Evolutionary conservation across 2,113 vertebrate genomes (phyloP).

Genomic region (Capreolus pygargus): DNA sequence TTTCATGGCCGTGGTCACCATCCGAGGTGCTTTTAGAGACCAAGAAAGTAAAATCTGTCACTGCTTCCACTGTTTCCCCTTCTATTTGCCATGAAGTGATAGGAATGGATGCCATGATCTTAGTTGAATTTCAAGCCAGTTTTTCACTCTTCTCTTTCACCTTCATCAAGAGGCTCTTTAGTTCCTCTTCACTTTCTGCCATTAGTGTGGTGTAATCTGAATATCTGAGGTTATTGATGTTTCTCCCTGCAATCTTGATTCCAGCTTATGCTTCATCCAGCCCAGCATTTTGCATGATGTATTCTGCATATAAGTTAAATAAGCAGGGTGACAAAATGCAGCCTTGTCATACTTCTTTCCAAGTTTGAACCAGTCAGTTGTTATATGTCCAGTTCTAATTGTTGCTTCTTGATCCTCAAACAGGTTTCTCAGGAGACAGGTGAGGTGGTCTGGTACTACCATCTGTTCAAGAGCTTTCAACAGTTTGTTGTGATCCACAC

Average conservation of each 20-base stretch:
- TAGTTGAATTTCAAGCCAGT: neutral
- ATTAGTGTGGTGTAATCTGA: neutral
- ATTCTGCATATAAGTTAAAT: neutral
- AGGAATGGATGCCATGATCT: neutral
- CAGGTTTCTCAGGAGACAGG: neutral
- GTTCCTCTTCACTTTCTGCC: neutral
- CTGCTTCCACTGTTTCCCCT: neutral
- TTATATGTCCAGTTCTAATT: neutral
- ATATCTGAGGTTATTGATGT: neutral
- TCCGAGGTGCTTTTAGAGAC: neutral
- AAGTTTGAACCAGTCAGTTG: neutral
- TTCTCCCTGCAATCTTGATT: neutral
- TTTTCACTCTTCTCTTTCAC: neutral
- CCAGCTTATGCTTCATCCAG: neutral
- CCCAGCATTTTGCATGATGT: neutral
- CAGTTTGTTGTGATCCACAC: neutral
- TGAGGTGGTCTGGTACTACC: neutral
- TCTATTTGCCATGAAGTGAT: neutral
- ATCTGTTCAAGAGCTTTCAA: neutral
- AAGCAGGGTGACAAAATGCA: neutral
- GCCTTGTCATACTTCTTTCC: neutral
- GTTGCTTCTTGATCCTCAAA: neutral
- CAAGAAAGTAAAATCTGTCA: neutral
- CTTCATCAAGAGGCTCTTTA: neutral
- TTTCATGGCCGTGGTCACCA: accelerated